These are phyloP conservation scores for Pogonomyrmex californicus DNA, from an alignment of 1,140 invertebrate species.

Conservation along the genomic window DNA sequence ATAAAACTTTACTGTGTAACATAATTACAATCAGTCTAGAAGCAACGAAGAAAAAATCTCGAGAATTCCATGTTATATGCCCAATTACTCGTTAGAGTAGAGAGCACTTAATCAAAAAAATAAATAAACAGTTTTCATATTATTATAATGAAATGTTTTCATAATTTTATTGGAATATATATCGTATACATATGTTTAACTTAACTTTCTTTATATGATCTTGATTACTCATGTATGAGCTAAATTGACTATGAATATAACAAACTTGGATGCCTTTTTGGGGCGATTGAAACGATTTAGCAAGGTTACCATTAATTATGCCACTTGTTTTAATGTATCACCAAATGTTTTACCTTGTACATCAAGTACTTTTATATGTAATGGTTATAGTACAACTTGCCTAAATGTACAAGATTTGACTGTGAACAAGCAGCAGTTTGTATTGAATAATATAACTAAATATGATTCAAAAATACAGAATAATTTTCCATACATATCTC, in stretches of 20 bases:
- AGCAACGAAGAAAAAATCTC: no score
- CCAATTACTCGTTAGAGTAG: no score
- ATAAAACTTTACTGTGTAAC: no score
- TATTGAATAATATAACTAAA: slow-evolving; percentile 3
- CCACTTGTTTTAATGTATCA: neutral
- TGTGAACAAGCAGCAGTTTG: neutral
- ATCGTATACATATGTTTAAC: neutral
- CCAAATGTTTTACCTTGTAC: neutral
- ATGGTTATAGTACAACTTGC: neutral
- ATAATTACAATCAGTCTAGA: no score
- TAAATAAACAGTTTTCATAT: neutral
- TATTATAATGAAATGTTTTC: no score
- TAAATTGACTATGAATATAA: slow-evolving; percentile 28
- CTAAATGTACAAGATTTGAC: neutral
- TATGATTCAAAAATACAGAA: neutral
- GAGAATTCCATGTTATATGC: no score
- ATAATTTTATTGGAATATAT: no score
- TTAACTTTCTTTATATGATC: neutral
- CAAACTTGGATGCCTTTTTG: slow-evolving; percentile 29
- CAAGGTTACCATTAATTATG: neutral
- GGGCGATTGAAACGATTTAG: neutral
- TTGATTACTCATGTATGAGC: neutral
- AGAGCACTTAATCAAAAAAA: neutral
- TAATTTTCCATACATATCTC: neutral
- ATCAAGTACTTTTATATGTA: neutral